phyloP scores from a whole-genome alignment of 2,888 invertebrate species.

The Campoletis raptor region DNA sequence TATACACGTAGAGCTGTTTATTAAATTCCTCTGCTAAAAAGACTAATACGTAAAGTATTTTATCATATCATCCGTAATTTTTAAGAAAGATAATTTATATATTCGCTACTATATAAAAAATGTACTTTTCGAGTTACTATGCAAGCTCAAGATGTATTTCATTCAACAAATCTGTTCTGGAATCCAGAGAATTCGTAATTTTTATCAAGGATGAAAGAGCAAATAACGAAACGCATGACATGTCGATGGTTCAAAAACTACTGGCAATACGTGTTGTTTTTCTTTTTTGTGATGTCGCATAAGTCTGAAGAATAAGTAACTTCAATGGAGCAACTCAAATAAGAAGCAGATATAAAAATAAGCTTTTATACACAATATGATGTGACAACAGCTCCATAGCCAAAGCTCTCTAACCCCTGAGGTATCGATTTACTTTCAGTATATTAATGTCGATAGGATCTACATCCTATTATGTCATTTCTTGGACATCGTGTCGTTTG shows the following conservation, averaged over 20 bases:
- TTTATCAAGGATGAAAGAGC: not conserved
- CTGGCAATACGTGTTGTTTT: not conserved
- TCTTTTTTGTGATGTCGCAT: not conserved
- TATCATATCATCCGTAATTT: not conserved
- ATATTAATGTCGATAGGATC: not conserved
- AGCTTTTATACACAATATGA: constrained; percentile 8
- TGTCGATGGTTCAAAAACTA: not conserved
- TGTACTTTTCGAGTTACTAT: not conserved
- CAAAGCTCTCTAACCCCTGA: not conserved
- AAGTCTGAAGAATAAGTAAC: not conserved
- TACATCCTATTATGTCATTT: constrained; percentile 22
- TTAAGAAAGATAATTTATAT: not conserved
- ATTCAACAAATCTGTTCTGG: not conserved
- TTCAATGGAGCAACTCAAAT: not conserved
- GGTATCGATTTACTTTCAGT: constrained; percentile 11
- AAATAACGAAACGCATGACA: not conserved
- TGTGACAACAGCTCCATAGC: not conserved
- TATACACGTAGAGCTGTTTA: not conserved
- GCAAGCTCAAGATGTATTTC: not conserved
- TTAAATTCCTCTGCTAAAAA: not conserved
- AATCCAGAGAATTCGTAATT: not conserved
- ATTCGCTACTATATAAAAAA: not conserved
- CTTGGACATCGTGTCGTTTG: constrained; percentile 9
- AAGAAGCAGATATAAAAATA: not conserved
- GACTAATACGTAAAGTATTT: not conserved